These are phyloP conservation scores for Ursus arctos DNA, from an alignment of 2,113 vertebrate genomes.

Conservation along the genomic window DNA sequence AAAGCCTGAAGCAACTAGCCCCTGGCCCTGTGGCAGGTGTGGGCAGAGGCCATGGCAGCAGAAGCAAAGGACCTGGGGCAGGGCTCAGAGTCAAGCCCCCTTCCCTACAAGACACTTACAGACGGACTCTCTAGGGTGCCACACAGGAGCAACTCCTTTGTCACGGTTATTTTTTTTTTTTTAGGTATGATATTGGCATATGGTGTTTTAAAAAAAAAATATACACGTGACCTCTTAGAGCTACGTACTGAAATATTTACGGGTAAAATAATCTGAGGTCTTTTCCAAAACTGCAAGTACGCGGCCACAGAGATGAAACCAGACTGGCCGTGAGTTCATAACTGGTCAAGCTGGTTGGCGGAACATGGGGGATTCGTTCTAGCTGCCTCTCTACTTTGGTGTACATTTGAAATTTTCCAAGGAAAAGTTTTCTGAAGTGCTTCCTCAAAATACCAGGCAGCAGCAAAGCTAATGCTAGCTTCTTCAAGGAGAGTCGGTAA, in stretches of 20 bases:
- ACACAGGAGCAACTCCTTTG: background rate
- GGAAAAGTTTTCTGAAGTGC: background rate
- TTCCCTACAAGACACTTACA: background rate
- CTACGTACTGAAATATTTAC: background rate
- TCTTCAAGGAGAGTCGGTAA: background rate
- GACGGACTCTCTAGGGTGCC: background rate
- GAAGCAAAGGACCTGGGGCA: background rate
- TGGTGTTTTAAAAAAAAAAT: background rate
- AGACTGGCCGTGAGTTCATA: background rate
- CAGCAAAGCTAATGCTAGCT: background rate
- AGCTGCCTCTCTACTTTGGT: background rate
- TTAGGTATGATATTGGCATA: background rate
- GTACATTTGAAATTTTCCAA: background rate
- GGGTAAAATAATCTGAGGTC: background rate
- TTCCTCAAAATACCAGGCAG: background rate
- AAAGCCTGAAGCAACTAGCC: background rate
- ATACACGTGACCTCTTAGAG: background rate
- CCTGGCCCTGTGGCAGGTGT: background rate
- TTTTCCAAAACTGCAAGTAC: background rate
- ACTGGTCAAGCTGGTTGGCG: background rate
- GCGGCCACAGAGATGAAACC: background rate
- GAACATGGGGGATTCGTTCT: background rate
- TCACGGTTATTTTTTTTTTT: background rate
- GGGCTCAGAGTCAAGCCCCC: background rate
- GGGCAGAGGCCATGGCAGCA: fast-evolving